phyloP scores from a whole-genome alignment of 2,113 vertebrate genomes.

The Gambusia affinis region DNA sequence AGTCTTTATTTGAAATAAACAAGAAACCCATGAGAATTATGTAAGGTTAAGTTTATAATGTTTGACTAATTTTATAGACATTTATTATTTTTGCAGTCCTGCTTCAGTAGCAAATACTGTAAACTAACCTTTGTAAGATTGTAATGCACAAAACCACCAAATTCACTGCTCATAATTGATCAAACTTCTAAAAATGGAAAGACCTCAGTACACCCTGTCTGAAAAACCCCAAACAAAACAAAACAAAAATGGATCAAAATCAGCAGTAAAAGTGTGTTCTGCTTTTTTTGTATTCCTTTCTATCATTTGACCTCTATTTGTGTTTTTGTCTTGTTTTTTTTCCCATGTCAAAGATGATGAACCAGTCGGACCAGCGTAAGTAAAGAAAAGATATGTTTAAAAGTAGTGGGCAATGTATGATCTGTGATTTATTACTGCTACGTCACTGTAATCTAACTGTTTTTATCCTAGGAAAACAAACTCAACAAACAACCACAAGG shows the following conservation, averaged over 20 bases:
- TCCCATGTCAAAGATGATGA: conserved; percentile 87
- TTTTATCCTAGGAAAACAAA: conserved; percentile 91
- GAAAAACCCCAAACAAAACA: background rate
- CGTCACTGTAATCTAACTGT: conserved; percentile 30
- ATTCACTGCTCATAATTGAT: background rate
- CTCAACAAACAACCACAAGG: conserved; percentile 99
- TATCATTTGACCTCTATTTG: conserved; percentile 50
- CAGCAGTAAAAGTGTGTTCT: conserved; percentile 11
- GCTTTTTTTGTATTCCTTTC: background rate
- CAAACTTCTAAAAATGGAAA: background rate
- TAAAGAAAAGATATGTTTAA: conserved; percentile 3
- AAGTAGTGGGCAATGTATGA: background rate
- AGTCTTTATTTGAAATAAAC: conserved; percentile 49
- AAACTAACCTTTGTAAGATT: background rate
- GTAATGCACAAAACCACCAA: background rate
- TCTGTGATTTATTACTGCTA: conserved; percentile 18
- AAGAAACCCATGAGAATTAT: conserved; percentile 24
- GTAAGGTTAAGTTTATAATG: conserved; percentile 40
- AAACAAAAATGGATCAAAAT: background rate
- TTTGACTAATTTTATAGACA: conserved; percentile 2
- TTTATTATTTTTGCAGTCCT: background rate
- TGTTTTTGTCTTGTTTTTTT: conserved; percentile 44
- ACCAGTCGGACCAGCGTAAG: conserved; percentile 97
- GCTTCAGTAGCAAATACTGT: conserved; percentile 3
- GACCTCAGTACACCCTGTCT: background rate